Conservation (phyloP, 1,140 invertebrate species). For the Polypedilum vanderplanki region DNA sequence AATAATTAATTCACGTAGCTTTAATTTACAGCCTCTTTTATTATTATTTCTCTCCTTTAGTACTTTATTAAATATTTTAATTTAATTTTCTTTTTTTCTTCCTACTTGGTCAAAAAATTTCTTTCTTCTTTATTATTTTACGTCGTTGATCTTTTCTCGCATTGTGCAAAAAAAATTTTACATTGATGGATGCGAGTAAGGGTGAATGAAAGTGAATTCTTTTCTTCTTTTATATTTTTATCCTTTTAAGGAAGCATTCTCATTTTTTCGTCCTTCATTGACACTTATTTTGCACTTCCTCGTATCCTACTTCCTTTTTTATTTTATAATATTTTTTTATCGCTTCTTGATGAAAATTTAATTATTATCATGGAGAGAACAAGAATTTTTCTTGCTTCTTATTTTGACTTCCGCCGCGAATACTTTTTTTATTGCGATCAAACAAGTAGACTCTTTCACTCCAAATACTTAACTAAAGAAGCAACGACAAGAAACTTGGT, state of each 20-base stretch:
- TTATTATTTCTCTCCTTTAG: neutral
- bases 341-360: too few relatives aligned
- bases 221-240: too few relatives aligned
- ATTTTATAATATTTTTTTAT: too few relatives aligned
- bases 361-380: too few relatives aligned
- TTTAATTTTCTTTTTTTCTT: neutral
- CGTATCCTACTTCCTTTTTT: too few relatives aligned
- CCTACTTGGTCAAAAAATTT: neutral
- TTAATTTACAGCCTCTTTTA: neutral
- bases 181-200: neutral
- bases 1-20: neutral
- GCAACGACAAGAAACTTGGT: neutral
- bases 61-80: neutral
- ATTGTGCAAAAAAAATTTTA: neutral
- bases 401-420: neutral
- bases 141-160: neutral
- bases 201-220: too few relatives aligned
- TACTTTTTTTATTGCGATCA: neutral
- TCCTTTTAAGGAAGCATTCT: too few relatives aligned
- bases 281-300: too few relatives aligned
- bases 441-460: constrained; percentile 22
- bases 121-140: neutral
- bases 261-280: too few relatives aligned
- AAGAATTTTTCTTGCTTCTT: neutral
- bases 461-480: constrained; percentile 24